Evolutionary conservation across 2,888 invertebrate species (phyloP), one percentile per base, ranked within the genome.

Genomic region (Machimus atricapillus): DNA sequence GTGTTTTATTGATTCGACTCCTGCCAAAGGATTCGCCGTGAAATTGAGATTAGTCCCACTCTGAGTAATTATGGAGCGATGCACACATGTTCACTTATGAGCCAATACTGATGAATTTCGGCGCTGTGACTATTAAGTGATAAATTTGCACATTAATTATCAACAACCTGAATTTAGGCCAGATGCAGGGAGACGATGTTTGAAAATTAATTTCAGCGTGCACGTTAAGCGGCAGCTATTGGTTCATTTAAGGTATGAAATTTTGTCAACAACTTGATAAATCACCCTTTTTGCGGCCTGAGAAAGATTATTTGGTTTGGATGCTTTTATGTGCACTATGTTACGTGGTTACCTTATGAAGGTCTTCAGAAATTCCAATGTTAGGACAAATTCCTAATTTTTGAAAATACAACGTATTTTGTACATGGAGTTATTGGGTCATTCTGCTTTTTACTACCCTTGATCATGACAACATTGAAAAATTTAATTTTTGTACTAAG

Each of bases 111-210:
- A 19, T 16, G 19, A 43, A 78, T 46, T 78, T 43, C 4, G 37
- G 43, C 9, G 77, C 19, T 77, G 5, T n/a, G 19, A 12, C 37
- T 77, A 77, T n/a, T 19, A 77, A 43, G 40, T 77, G 77, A 77
- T 77, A 40, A 77, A 77, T 77, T 77, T 77, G 77, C 77, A 19
- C 40, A 40, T 77, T 37, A 77, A 77, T 77, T 77, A 77, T 6
- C 6, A 34, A 77, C 43, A 43, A 40, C 43, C 23, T 52, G 52
- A 66, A 78, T 78, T 78, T 46, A 78, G 78, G 43, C 40, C 40
- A 78, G 43, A 40, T 43, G 46, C 12, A 43, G 78, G 1, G 19
- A 23, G 14, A 23, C 43, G 27, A 23, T 43, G 46, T 43, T 78
- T 78, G 40, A 23, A 78, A 78, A 43, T 78, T 78, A 78, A 78